These are phyloP conservation scores for Ericerus pela DNA, from an alignment of 1,140 invertebrate species.

Conservation along the genomic window DNA sequence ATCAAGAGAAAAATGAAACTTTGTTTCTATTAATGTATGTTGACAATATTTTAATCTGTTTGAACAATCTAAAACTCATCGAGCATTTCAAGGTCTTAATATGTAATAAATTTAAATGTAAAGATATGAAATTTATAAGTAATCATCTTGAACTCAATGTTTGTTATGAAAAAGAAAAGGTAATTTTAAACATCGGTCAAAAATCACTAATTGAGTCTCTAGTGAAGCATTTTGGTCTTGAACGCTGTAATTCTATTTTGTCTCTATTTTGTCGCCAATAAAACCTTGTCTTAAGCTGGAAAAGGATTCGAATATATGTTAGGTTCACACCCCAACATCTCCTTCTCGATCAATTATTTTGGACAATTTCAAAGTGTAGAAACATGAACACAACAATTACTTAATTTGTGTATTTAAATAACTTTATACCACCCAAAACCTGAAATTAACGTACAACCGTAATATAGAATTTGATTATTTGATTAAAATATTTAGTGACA, in stretches of 20 bases:
- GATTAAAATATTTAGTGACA: constrained; percentile 27
- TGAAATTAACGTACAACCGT: background rate
- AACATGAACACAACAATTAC: too few relatives aligned
- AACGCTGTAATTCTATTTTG: background rate
- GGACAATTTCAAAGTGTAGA: too few relatives aligned
- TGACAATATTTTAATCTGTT: constrained; percentile 6
- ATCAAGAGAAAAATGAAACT: background rate
- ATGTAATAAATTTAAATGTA: too few relatives aligned
- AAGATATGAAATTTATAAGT: too few relatives aligned
- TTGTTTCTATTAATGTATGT: too few relatives aligned
- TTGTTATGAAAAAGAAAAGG: background rate
- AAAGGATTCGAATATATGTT: background rate
- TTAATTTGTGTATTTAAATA: too few relatives aligned
- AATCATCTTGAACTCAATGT: constrained; percentile 4
- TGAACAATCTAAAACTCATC: too few relatives aligned
- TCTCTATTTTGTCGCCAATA: background rate
- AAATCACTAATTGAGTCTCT: background rate
- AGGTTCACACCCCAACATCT: too few relatives aligned
- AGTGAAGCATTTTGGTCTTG: too few relatives aligned
- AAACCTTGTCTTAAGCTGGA: background rate
- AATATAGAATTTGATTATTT: background rate
- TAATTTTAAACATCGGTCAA: background rate
- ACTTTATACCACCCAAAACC: background rate
- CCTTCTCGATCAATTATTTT: too few relatives aligned
- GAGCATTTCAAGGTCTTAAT: too few relatives aligned